Evolutionary conservation across 2,888 invertebrate genomes (phyloP).

Genomic region (Callosobruchus maculatus): DNA sequence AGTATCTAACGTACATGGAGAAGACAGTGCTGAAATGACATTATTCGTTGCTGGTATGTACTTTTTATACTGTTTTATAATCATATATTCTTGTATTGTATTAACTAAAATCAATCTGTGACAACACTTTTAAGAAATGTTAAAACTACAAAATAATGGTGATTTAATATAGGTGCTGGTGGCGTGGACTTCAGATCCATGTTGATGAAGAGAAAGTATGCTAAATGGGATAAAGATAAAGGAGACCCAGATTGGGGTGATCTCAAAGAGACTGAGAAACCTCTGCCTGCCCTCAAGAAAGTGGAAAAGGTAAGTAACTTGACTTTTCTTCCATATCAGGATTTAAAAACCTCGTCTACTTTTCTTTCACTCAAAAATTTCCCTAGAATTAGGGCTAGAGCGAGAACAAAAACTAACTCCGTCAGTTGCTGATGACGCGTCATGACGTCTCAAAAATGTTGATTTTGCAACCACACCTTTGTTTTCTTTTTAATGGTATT

Average conservation of each 20-base stretch:
- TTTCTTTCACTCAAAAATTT: no score
- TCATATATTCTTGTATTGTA: no score
- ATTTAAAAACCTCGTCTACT: no score
- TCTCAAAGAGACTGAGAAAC: constrained; percentile 87
- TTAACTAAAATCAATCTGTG: no score
- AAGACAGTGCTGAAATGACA: constrained; percentile 93
- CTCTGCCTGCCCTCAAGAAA: constrained; percentile 82
- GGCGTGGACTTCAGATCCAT: constrained; percentile 99
- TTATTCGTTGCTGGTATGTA: constrained; percentile 88
- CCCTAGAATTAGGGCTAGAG: no score
- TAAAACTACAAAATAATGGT: neutral
- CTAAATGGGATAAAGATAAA: constrained; percentile 89
- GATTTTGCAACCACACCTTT: no score
- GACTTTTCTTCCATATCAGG: no score
- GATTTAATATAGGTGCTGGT: constrained; percentile 70
- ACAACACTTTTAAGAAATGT: no score
- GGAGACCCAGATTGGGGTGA: constrained; percentile 92
- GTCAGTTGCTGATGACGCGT: no score
- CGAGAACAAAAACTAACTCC: no score
- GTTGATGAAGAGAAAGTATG: constrained; percentile 94
- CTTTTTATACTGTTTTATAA: neutral
- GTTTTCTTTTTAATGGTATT: no score
- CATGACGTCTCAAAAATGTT: no score
- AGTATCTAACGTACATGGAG: constrained; percentile 90
- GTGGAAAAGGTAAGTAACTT: constrained; percentile 74